These are phyloP conservation scores for Rallus crepitans DNA, from an alignment of 2,797 vertebrate genomes.

Conservation along the genomic window DNA sequence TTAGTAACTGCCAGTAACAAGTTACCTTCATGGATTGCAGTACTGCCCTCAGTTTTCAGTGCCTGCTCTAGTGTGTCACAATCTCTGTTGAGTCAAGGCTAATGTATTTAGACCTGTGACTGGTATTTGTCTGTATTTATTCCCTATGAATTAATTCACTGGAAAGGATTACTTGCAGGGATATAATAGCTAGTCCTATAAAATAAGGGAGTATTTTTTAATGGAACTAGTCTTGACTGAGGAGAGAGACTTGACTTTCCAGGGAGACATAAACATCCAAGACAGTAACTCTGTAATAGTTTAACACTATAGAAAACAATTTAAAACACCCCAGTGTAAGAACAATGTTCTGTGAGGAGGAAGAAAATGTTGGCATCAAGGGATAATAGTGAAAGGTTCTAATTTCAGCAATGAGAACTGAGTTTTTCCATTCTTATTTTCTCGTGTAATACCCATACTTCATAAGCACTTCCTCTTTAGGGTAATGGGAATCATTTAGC, in stretches of 20 bases:
- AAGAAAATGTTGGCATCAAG: not conserved
- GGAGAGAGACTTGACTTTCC: not conserved
- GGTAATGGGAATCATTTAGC: not conserved
- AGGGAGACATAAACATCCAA: not conserved
- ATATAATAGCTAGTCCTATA: not conserved
- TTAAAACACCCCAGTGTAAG: not conserved
- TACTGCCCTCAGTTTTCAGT: not conserved
- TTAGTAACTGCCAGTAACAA: not conserved
- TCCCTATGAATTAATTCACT: not conserved
- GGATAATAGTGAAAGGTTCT: not conserved
- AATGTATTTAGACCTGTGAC: not conserved
- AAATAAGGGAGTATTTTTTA: not conserved
- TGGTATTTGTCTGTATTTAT: not conserved
- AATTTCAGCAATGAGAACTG: not conserved
- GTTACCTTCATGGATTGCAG: not conserved
- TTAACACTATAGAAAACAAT: not conserved
- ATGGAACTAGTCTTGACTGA: not conserved
- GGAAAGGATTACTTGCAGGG: not conserved
- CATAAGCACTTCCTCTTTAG: not conserved
- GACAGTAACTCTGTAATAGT: not conserved
- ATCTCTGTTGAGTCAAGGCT: not conserved
- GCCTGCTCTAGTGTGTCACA: not conserved
- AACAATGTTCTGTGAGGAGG: not conserved
- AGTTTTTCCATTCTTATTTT: not conserved
- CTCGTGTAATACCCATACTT: not conserved